Conservation (phyloP, 2,888 invertebrate genomes). For the Parochlus steinenii region DNA sequence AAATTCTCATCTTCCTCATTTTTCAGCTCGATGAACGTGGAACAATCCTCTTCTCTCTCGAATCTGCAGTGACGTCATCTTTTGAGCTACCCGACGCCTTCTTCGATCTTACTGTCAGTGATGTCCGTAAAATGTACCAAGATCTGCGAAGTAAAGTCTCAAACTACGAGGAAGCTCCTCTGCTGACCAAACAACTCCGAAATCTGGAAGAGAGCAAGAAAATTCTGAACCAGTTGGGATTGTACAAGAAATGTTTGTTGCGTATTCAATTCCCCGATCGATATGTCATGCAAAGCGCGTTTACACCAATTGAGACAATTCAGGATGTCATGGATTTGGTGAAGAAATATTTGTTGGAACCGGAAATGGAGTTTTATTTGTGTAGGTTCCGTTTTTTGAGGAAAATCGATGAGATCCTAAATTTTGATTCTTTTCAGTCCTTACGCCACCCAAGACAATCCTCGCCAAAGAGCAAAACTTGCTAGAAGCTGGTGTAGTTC, state of each 20-base stretch:
- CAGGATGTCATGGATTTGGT: constrained; percentile 57
- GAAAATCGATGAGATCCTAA: constrained; percentile 13
- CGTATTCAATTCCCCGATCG: constrained; percentile 77
- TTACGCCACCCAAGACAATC: constrained; percentile 63
- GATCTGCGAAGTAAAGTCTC: constrained; percentile 51
- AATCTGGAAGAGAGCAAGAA: constrained; percentile 39
- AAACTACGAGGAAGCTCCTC: constrained; percentile 51
- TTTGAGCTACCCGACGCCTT: constrained; percentile 75
- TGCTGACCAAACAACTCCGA: constrained; percentile 48
- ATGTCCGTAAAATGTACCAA: constrained; percentile 56
- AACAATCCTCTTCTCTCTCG: constrained; percentile 53
- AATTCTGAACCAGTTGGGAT: constrained; percentile 39
- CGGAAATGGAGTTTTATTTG: constrained; percentile 52
- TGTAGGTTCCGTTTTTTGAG: constrained; percentile 43
- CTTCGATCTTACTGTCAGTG: constrained; percentile 69
- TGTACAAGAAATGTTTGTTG: constrained; percentile 62
- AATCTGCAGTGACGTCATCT: constrained; percentile 38
- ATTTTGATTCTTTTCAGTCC: constrained; percentile 38
- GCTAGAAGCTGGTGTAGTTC: constrained; percentile 57
- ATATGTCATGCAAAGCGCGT: constrained; percentile 71
- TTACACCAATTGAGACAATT: constrained; percentile 59
- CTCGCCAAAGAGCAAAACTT: constrained; percentile 44
- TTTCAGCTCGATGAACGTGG: constrained; percentile 55
- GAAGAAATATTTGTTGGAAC: constrained; percentile 45
- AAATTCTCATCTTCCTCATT: constrained; percentile 2